Conservation (phyloP, 2,113 vertebrate genomes). For the Phaethon lepturus region DNA sequence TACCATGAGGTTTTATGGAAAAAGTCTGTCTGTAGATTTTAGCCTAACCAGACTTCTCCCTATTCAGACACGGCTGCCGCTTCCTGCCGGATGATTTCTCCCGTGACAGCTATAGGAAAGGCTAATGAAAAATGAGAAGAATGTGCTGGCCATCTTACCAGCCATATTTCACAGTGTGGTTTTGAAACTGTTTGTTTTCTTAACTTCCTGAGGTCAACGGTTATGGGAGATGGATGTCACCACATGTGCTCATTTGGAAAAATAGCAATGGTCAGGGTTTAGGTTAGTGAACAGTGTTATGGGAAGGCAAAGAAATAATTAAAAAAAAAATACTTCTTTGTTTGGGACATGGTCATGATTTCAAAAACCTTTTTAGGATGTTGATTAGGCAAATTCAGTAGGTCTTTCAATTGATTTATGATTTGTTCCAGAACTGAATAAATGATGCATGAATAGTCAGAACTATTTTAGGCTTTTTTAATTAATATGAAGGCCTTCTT, state of each 20-base stretch:
- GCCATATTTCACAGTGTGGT: conserved; percentile 60
- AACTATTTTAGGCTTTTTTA: not conserved
- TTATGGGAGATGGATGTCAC: conserved; percentile 63
- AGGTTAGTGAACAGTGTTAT: not conserved
- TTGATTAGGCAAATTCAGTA: not conserved
- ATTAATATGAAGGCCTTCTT: not conserved
- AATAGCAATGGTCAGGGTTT: not conserved
- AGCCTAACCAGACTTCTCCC: not conserved
- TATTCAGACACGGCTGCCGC: not conserved
- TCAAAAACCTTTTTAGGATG: not conserved
- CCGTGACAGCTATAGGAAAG: conserved; percentile 27
- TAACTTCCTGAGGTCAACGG: conserved; percentile 65
- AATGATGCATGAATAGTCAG: not conserved
- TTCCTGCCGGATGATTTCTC: conserved; percentile 49
- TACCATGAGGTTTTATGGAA: not conserved
- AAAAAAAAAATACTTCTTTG: not conserved
- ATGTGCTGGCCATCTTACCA: conserved; percentile 50
- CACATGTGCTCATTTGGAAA: conserved; percentile 55
- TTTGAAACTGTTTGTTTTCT: conserved; percentile 69
- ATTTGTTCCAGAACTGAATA: not conserved
- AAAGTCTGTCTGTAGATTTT: not conserved
- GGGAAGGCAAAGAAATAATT: not conserved
- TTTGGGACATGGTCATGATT: not conserved
- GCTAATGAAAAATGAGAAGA: conserved; percentile 60
- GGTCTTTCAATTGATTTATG: not conserved